Percentiles rank a stretch among this genome's conserved stretches.
Evolutionary conservation across 1,140 invertebrate species (phyloP).

Genomic region (Drosophila varians): DNA sequence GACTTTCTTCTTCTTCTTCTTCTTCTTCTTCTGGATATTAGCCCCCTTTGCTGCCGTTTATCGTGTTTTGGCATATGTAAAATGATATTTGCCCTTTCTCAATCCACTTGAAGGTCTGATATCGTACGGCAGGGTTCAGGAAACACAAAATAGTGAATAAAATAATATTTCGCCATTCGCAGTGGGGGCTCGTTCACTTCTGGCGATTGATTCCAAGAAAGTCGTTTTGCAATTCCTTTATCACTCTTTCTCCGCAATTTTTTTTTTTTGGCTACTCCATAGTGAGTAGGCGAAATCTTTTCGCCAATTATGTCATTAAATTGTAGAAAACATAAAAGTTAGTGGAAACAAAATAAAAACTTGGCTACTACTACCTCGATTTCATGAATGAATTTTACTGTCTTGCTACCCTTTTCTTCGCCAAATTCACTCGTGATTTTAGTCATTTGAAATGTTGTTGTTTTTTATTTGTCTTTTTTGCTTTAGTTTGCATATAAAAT

Average conservation of each 20-base stretch:
- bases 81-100: conserved; percentile 43
- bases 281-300: conserved; percentile 43
- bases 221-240: conserved; percentile 26
- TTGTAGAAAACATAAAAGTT: too few relatives aligned
- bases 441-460: conserved; percentile 46
- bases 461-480: conserved; percentile 12
- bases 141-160: conserved; percentile 2
- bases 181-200: conserved; percentile 20
- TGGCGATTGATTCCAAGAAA: conserved; percentile 12
- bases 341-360: not conserved
- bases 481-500: conserved; percentile 31
- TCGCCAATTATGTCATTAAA: conserved; percentile 43
- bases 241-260: conserved; percentile 4
- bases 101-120: conserved; percentile 51
- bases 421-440: too few relatives aligned
- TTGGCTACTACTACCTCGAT: conserved; percentile 29
- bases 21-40: too few relatives aligned
- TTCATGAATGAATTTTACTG: conserved; percentile 76
- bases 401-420: conserved; percentile 32
- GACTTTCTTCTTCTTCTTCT: too few relatives aligned
- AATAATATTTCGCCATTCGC: conserved; percentile 10
- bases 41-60: conserved; percentile 26
- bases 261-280: not conserved
- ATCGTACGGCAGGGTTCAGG: too few relatives aligned
- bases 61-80: conserved; percentile 65